These are phyloP conservation scores for Solenopsis fugax DNA, from an alignment of 1,140 invertebrate species.

Conservation along the genomic window DNA sequence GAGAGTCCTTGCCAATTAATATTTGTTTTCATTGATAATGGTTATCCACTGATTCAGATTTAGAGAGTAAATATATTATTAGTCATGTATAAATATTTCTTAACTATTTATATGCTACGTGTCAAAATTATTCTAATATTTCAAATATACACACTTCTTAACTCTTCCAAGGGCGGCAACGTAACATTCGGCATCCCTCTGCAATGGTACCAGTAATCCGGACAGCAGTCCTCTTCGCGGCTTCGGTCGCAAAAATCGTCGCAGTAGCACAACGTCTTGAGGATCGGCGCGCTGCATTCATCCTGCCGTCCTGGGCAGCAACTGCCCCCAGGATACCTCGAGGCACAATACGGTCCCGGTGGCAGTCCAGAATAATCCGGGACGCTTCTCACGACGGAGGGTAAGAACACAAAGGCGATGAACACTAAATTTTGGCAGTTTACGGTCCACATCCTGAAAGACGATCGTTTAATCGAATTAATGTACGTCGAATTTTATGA, in stretches of 20 bases:
- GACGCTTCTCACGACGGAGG: constrained; percentile 55
- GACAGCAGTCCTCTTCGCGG: constrained; percentile 93
- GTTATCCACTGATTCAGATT: no score
- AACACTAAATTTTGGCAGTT: constrained; percentile 49
- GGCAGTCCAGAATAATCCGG: constrained; percentile 77
- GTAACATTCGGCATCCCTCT: constrained; percentile 82
- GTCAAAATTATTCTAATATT: constrained; percentile 16
- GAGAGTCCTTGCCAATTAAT: no score
- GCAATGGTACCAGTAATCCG: constrained; percentile 93
- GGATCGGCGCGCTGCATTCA: constrained; percentile 91
- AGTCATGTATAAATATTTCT: neutral
- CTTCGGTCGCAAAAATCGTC: constrained; percentile 95
- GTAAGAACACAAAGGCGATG: constrained; percentile 61
- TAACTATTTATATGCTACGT: neutral
- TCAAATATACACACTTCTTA: constrained; percentile 62
- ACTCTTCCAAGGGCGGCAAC: constrained; percentile 43
- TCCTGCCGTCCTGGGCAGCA: constrained; percentile 92
- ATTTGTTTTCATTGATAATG: no score
- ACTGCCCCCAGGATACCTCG: constrained; percentile 71
- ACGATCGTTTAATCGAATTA: no score
- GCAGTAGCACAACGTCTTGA: constrained; percentile 95
- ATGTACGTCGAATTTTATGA: neutral
- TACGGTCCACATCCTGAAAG: constrained; percentile 67
- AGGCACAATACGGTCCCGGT: constrained; percentile 86
- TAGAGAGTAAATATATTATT: neutral